phyloP scores from a whole-genome alignment of 2,888 invertebrate genomes.

The Phragmatobia fuliginosa region DNA sequence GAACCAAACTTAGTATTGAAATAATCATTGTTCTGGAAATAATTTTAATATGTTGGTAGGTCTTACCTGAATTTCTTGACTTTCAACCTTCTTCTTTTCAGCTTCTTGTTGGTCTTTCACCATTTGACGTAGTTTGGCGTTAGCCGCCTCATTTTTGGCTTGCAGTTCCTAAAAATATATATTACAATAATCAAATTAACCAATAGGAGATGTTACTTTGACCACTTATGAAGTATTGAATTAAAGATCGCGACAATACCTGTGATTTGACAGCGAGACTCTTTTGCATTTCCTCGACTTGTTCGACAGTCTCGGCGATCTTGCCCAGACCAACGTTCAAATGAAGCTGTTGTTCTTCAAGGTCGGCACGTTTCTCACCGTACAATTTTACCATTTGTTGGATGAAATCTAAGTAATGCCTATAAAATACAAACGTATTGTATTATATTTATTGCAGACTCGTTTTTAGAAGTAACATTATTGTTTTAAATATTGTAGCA shows the following conservation, averaged over 20 bases:
- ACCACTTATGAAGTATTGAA: background rate
- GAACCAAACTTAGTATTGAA: background rate
- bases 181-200: background rate
- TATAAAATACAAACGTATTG: slow-evolving; percentile 44
- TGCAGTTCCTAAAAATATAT: slow-evolving; percentile 89
- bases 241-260: slow-evolving; percentile 65
- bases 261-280: slow-evolving; percentile 98
- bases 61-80: slow-evolving; percentile 95
- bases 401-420: slow-evolving; percentile 99
- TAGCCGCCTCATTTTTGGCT: slow-evolving; percentile 99
- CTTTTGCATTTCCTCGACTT: slow-evolving; percentile 99
- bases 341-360: slow-evolving; percentile 99
- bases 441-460: background rate
- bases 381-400: slow-evolving; percentile 99
- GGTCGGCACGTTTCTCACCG: slow-evolving; percentile 98
- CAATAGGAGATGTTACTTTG: no score
- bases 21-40: background rate
- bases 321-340: slow-evolving; percentile 99
- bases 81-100: slow-evolving; percentile 99
- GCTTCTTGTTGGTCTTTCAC: slow-evolving; percentile 99
- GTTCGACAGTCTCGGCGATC: slow-evolving; percentile 99
- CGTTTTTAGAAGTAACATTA: no score
- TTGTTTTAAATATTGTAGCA: no score
- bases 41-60: background rate
- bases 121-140: slow-evolving; percentile 99